A percentile compares a stretch with the other conserved stretches of the same genome.
Conservation (phyloP, 2,797 vertebrate genomes). For the Lacerta bilineata region DNA sequence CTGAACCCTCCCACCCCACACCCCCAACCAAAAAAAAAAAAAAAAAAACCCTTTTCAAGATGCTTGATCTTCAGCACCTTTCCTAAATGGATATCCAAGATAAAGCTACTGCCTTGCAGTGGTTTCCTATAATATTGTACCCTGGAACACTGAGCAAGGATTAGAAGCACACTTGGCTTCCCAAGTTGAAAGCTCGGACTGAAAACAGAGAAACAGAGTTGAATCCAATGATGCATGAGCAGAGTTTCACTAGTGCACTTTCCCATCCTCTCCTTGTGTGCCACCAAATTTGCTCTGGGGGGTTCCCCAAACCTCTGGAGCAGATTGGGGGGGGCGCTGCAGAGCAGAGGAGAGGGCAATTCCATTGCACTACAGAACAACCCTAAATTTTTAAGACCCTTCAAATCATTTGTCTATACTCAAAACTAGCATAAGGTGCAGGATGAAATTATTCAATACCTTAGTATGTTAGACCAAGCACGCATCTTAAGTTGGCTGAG, state of each 20-base stretch:
- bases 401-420: not conserved
- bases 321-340: no score
- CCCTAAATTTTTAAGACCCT: not conserved
- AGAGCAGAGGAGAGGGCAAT: no score
- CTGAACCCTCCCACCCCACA: not conserved
- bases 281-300: no score
- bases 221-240: not conserved
- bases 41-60: constrained; percentile 2
- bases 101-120: not conserved
- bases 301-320: no score
- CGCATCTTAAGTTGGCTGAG: not conserved
- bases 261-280: no score
- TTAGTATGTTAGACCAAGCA: not conserved
- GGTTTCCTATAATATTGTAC: not conserved
- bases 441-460: not conserved
- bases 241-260: no score
- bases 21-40: not conserved
- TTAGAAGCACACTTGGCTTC: not conserved
- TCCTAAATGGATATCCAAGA: not conserved
- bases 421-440: not conserved
- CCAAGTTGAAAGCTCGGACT: not conserved
- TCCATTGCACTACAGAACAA: no score
- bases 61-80: not conserved
- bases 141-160: not conserved
- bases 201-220: not conserved